phyloP scores from a whole-genome alignment of 1,140 invertebrate species.

The Tyrophagus putrescentiae region DNA sequence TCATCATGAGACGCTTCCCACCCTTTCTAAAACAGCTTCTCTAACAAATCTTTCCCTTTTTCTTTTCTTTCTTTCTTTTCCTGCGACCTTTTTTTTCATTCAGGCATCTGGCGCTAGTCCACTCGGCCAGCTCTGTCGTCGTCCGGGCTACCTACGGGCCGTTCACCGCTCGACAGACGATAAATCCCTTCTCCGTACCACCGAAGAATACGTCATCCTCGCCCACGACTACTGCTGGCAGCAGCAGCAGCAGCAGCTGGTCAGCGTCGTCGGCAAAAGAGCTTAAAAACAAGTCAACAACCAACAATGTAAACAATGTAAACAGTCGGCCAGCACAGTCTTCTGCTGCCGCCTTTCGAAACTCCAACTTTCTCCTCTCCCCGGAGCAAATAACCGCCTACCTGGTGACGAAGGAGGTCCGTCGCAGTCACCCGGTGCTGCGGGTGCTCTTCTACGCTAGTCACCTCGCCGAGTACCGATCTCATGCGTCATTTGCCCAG shows the following conservation, averaged over 20 bases:
- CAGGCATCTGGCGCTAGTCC: constrained; percentile 11
- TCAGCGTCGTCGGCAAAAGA: not conserved
- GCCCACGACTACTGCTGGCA: not conserved
- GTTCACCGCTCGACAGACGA: constrained; percentile 9
- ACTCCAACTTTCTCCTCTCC: not conserved
- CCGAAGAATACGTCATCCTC: not conserved
- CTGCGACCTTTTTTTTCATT: no score
- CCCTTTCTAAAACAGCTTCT: not conserved
- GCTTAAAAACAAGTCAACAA: constrained; percentile 1
- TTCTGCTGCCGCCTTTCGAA: no score
- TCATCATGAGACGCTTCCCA: no score
- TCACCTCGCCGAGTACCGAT: constrained; percentile 19
- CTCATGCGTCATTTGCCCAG: constrained; percentile 24
- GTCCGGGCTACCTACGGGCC: constrained; percentile 15
- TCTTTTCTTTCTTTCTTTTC: not conserved
- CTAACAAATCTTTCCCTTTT: not conserved
- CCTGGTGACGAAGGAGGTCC: constrained; percentile 62
- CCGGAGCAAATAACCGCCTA: constrained; percentile 43
- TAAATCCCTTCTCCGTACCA: constrained; percentile 8
- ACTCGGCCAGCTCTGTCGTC: constrained; percentile 5
- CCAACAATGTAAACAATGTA: not conserved
- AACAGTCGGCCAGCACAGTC: no score
- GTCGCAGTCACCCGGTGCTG: constrained; percentile 66
- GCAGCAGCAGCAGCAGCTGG: not conserved
- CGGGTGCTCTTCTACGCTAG: constrained; percentile 76